Evolutionary conservation across 2,888 invertebrate genomes (phyloP).

Genomic region (Phengaris arion): DNA sequence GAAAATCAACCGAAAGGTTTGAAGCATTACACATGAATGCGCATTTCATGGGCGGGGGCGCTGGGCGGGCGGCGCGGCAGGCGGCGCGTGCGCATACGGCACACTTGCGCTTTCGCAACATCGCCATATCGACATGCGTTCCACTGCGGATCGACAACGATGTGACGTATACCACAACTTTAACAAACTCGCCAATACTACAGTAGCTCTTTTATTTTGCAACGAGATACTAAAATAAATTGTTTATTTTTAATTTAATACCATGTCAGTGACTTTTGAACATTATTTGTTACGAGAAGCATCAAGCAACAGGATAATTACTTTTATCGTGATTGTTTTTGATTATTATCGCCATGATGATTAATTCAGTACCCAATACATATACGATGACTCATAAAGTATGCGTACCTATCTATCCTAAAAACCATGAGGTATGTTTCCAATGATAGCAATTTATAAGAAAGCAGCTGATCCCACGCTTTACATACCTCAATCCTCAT

Average conservation of each 20-base stretch:
- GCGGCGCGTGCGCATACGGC: conserved; percentile 46
- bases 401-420: neutral
- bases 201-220: conserved; percentile 18
- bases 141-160: conserved; percentile 43
- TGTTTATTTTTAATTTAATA: conserved; percentile 63
- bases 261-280: conserved; percentile 66
- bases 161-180: neutral
- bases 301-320: neutral
- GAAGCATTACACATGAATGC: conserved; percentile 66
- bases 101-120: conserved; percentile 31
- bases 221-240: conserved; percentile 37
- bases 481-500: neutral
- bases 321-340: too few relatives aligned
- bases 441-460: neutral
- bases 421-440: neutral
- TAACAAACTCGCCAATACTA: conserved; percentile 42
- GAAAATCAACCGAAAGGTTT: conserved; percentile 48
- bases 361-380: too few relatives aligned
- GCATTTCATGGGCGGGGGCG: conserved; percentile 59
- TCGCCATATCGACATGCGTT: conserved; percentile 41
- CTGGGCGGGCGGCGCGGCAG: conserved; percentile 46
- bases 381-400: too few relatives aligned
- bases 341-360: too few relatives aligned
- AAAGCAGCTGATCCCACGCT: neutral
- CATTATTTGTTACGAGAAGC: conserved; percentile 33